phyloP scores from a whole-genome alignment of 2,113 vertebrate genomes.

The Pontoporia blainvillei region DNA sequence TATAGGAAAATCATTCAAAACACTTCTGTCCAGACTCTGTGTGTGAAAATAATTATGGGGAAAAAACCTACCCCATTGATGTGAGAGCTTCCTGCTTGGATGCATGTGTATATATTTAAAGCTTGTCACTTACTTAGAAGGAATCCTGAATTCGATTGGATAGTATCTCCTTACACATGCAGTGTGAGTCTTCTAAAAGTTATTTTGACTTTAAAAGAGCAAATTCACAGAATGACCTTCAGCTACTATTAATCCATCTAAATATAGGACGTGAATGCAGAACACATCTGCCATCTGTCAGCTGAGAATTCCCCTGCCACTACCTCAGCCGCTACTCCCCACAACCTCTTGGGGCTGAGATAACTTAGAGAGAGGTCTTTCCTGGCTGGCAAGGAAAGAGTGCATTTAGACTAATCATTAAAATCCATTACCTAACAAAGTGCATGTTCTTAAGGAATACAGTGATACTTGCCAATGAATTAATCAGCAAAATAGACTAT shows the following conservation, averaged over 20 bases:
- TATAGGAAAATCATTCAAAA: background rate
- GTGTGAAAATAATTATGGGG: background rate
- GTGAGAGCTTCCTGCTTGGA: background rate
- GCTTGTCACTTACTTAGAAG: background rate
- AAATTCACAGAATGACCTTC: constrained; percentile 63
- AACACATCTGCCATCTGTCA: constrained; percentile 56
- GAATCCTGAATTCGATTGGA: constrained; percentile 28
- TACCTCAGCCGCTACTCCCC: background rate
- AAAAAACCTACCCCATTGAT: background rate
- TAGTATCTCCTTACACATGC: constrained; percentile 31
- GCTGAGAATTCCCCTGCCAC: constrained; percentile 6
- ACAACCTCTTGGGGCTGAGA: constrained; percentile 34
- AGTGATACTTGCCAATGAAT: constrained; percentile 56
- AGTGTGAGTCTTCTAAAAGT: constrained; percentile 62
- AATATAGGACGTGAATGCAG: background rate
- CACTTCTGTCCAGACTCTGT: background rate
- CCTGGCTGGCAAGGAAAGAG: background rate
- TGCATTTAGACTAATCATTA: constrained; percentile 71
- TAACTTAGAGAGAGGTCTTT: constrained; percentile 35
- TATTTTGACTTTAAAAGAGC: constrained; percentile 55
- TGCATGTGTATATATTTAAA: background rate
- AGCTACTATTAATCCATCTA: constrained; percentile 61
- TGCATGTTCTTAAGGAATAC: constrained; percentile 50
- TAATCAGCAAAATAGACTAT: constrained; percentile 59
- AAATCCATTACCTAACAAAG: constrained; percentile 75